phyloP scores from a whole-genome alignment of 1,140 invertebrate species.

The Drosophila tsacasi region DNA sequence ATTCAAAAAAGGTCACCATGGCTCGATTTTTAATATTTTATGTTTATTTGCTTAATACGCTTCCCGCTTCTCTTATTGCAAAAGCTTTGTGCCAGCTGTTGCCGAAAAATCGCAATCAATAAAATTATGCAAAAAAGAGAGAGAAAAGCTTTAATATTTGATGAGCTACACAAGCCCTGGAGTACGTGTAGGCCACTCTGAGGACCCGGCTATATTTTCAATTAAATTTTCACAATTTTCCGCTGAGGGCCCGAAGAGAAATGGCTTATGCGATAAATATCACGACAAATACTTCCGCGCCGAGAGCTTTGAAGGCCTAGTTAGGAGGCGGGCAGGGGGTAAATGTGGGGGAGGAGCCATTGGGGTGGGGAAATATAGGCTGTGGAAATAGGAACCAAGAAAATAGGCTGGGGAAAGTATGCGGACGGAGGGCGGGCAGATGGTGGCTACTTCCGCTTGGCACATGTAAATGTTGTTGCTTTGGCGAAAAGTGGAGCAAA shows the following conservation, averaged over 20 bases:
- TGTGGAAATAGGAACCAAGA: conserved; percentile 4
- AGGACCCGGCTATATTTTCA: conserved; percentile 61
- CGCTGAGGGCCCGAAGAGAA: conserved; percentile 51
- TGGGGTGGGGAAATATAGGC: not conserved
- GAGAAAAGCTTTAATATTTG: conserved; percentile 61
- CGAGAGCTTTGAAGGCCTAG: conserved; percentile 37
- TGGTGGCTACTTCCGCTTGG: conserved; percentile 59
- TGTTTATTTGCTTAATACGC: conserved; percentile 43
- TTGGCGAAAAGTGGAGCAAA: conserved; percentile 49
- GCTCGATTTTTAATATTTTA: conserved; percentile 44
- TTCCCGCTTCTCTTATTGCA: conserved; percentile 14
- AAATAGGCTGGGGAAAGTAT: not conserved
- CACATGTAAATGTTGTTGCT: conserved; percentile 64
- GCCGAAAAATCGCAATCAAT: conserved; percentile 40
- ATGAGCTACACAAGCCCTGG: conserved; percentile 41
- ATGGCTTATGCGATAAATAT: conserved; percentile 81
- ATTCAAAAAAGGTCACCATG: conserved; percentile 28
- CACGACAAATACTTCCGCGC: conserved; percentile 76
- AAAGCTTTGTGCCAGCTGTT: conserved; percentile 52
- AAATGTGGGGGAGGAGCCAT: not conserved
- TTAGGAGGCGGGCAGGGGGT: conserved; percentile 3
- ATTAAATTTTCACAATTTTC: conserved; percentile 83
- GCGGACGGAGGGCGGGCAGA: not conserved
- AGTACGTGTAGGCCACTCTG: conserved; percentile 39
- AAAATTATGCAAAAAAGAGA: conserved; percentile 40